phyloP scores from a whole-genome alignment of 1,140 invertebrate species.

The Calephelis nemesis region DNA sequence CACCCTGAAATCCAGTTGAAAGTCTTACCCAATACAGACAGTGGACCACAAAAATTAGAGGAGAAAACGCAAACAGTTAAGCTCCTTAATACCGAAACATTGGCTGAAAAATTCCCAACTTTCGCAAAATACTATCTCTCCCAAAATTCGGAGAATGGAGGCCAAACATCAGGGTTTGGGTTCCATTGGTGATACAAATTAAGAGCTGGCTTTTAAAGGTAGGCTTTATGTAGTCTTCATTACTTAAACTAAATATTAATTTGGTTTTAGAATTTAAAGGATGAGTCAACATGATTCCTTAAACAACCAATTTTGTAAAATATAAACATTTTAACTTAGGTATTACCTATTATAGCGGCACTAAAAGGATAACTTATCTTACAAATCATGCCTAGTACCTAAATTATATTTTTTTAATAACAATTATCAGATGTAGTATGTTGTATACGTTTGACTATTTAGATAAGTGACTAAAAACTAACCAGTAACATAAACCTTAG shows the following conservation, averaged over 20 bases:
- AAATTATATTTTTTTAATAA: too few species aligned
- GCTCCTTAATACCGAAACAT: conserved; percentile 3
- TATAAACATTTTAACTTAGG: too few species aligned
- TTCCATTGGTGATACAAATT: conserved; percentile 16
- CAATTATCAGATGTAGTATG: too few species aligned
- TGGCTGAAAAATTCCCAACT: conserved; percentile 8
- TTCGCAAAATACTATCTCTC: conserved; percentile 15
- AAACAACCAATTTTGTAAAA: too few species aligned
- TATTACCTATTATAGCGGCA: too few species aligned
- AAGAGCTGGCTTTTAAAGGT: conserved; percentile 13
- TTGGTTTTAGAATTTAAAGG: too few species aligned
- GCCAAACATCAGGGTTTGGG: conserved; percentile 3
- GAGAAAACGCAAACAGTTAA: conserved; percentile 11
- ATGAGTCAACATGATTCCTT: too few species aligned
- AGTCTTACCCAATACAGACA: neutral
- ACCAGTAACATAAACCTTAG: too few species aligned
- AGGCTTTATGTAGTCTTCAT: conserved; percentile 8
- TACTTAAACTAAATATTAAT: neutral
- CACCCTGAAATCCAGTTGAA: conserved; percentile 22
- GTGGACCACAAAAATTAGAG: neutral
- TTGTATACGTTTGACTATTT: too few species aligned
- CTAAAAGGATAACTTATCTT: too few species aligned
- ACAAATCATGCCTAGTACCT: too few species aligned
- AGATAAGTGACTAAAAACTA: too few species aligned
- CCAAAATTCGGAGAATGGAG: conserved; percentile 7